These are phyloP conservation scores for Cyprinus carpio DNA, from an alignment of 2,113 vertebrate species.

Conservation along the genomic window DNA sequence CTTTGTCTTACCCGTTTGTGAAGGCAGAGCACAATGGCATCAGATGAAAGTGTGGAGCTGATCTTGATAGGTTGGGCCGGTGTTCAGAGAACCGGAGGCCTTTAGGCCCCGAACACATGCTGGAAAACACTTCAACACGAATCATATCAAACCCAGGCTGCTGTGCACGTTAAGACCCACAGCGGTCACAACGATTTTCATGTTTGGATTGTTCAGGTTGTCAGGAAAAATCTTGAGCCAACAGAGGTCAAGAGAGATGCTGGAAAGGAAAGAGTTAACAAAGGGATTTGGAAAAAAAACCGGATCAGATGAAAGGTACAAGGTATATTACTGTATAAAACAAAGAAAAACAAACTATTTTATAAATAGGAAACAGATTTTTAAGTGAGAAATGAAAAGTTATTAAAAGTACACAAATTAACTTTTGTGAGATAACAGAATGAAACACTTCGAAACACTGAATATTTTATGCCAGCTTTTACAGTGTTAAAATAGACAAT, in stretches of 20 bases:
- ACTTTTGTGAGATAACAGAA: not conserved
- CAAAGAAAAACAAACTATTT: not conserved
- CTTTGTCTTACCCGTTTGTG: slow-evolving; percentile 16
- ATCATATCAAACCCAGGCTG: slow-evolving; percentile 38
- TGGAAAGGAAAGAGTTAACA: slow-evolving; percentile 8
- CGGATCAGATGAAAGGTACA: not conserved
- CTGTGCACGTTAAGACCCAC: slow-evolving; percentile 13
- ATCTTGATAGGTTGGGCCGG: slow-evolving; percentile 33
- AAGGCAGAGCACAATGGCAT: slow-evolving; percentile 24
- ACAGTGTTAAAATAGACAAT: no score
- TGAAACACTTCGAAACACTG: not conserved
- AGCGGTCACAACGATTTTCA: not conserved
- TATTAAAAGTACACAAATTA: not conserved
- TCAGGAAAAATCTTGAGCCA: slow-evolving; percentile 26
- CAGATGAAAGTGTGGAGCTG: not conserved
- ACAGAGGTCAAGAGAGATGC: slow-evolving; percentile 1
- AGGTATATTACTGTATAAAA: not conserved
- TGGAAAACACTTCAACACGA: slow-evolving; percentile 37
- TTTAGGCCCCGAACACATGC: slow-evolving; percentile 6
- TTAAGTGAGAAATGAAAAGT: not conserved
- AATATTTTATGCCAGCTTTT: no score
- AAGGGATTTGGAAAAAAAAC: not conserved
- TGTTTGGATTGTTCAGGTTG: slow-evolving; percentile 1
- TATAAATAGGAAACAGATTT: no score
- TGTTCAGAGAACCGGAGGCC: slow-evolving; percentile 45